A percentile compares a stretch with the other conserved stretches of the same genome.
These are phyloP conservation scores for Quiscalus mexicanus DNA, from an alignment of 2,113 vertebrate species.

Conservation along the genomic window DNA sequence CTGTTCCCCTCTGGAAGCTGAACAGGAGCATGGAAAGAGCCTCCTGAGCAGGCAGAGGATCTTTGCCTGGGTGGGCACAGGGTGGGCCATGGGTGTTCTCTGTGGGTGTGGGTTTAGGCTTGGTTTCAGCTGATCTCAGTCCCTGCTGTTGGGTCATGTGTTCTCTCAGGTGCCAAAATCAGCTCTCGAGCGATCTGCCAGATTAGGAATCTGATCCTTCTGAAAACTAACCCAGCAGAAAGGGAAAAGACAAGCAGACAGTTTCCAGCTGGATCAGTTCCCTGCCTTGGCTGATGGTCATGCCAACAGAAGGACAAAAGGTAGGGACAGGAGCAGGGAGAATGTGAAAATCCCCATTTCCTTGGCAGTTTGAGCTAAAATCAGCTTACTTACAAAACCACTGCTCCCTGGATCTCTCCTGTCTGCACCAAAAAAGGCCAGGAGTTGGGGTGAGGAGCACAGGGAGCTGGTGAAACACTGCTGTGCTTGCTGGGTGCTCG, in stretches of 20 bases:
- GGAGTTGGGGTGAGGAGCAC: neutral
- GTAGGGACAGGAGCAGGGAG: slow-evolving; percentile 24
- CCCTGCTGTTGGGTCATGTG: slow-evolving; percentile 11
- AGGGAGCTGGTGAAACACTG: neutral
- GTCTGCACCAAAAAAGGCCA: neutral
- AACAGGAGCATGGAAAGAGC: neutral
- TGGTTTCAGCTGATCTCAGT: slow-evolving; percentile 21
- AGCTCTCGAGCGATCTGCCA: slow-evolving; percentile 39
- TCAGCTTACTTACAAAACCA: neutral
- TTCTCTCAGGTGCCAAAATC: slow-evolving; percentile 38
- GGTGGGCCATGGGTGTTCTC: neutral
- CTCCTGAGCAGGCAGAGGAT: neutral
- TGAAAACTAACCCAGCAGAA: slow-evolving; percentile 55
- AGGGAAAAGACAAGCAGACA: slow-evolving; percentile 51
- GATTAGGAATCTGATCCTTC: slow-evolving; percentile 64
- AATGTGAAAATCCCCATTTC: slow-evolving; percentile 22
- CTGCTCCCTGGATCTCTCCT: neutral
- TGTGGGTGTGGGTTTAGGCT: neutral
- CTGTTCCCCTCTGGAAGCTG: neutral
- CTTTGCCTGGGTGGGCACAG: neutral
- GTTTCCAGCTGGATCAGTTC: slow-evolving; percentile 58
- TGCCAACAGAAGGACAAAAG: slow-evolving; percentile 54
- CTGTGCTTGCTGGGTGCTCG: neutral
- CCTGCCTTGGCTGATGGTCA: slow-evolving; percentile 24
- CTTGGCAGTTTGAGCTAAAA: neutral